phyloP scores from a whole-genome alignment of 2,113 vertebrate genomes.

The Zosterops pallidus region DNA sequence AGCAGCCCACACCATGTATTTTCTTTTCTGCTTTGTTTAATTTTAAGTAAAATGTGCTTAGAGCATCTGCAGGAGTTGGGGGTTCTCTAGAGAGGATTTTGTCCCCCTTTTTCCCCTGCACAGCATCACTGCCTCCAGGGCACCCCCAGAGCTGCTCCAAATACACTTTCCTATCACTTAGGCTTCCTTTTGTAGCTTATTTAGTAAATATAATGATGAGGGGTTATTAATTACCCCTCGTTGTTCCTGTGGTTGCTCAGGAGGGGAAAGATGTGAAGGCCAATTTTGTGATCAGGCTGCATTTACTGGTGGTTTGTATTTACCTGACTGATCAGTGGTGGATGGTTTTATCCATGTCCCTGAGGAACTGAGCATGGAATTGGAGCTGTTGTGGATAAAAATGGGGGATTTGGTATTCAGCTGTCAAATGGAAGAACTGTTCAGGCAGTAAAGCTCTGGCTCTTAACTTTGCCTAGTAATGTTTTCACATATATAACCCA shows the following conservation, averaged over 20 bases:
- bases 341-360: neutral
- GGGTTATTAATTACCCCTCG: neutral
- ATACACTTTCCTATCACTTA: neutral
- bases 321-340: neutral
- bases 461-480: neutral
- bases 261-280: neutral
- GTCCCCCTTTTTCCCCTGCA: neutral
- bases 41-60: neutral
- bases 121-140: neutral
- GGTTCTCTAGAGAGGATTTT: neutral
- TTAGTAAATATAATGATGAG: neutral
- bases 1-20: neutral
- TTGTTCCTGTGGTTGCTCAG: neutral
- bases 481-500: neutral
- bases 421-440: neutral
- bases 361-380: neutral
- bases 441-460: neutral
- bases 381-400: neutral
- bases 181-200: neutral
- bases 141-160: neutral
- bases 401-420: neutral
- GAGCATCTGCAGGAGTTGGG: neutral
- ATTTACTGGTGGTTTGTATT: neutral
- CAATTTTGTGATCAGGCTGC: neutral
- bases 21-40: neutral